phyloP scores from a whole-genome alignment of 1,140 invertebrate species.

The Sycobia sp. region DNA sequence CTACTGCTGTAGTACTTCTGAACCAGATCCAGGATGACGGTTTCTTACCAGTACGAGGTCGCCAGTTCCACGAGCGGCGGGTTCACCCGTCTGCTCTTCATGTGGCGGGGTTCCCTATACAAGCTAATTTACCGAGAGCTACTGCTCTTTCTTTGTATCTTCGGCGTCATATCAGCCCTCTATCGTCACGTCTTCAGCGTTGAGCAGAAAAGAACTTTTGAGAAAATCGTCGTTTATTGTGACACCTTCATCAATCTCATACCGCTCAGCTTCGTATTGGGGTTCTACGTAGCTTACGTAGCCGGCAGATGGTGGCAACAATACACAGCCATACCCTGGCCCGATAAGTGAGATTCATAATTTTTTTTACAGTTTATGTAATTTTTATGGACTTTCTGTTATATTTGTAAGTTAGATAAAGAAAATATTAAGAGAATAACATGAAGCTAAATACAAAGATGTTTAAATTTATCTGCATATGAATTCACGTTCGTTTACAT shows the following conservation, averaged over 20 bases:
- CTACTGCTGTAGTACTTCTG: conserved; percentile 22
- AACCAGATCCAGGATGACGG: conserved; percentile 66
- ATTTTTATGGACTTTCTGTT: no score
- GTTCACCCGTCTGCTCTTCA: conserved; percentile 72
- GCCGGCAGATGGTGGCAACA: conserved; percentile 78
- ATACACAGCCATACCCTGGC: conserved; percentile 76
- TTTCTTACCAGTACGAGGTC: conserved; percentile 77
- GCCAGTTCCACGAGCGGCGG: conserved; percentile 74
- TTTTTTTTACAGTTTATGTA: no score
- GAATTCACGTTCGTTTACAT: no score
- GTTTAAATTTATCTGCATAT: no score
- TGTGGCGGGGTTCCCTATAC: conserved; percentile 79
- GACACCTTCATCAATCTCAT: conserved; percentile 70
- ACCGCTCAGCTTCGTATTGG: conserved; percentile 74
- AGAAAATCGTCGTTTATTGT: conserved; percentile 68
- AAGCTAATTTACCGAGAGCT: conserved; percentile 78
- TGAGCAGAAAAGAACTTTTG: conserved; percentile 70
- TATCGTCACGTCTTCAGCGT: conserved; percentile 69
- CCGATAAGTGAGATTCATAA: conserved; percentile 67
- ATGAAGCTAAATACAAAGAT: no score
- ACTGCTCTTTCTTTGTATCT: conserved; percentile 67
- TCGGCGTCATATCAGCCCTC: conserved; percentile 66
- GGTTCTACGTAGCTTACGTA: conserved; percentile 78
- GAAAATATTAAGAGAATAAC: no score
- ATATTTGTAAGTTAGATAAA: no score